A percentile compares a stretch with the other conserved stretches of the same genome.
These are phyloP conservation scores for Ctenoplectra terminalis DNA, from an alignment of 1,140 invertebrate genomes.

Conservation along the genomic window DNA sequence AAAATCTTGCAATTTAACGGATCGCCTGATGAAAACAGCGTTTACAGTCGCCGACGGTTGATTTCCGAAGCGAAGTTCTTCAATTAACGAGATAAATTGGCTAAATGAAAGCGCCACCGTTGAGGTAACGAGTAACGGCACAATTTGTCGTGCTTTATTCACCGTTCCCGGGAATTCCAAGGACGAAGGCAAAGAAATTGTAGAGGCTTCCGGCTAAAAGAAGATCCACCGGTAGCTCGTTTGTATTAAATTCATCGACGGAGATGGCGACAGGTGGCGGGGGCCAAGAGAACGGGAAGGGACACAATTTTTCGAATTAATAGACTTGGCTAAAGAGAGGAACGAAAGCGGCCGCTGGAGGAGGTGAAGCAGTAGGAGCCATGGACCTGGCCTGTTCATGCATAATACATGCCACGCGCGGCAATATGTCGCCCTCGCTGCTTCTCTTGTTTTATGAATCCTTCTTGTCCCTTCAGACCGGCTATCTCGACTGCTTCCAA, in stretches of 20 bases:
- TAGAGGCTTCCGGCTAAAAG: not conserved
- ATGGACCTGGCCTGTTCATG: conserved; percentile 68
- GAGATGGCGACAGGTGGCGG: not conserved
- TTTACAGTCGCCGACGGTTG: not conserved
- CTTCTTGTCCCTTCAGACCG: conserved; percentile 61
- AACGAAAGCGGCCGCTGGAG: not conserved
- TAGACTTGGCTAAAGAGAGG: conserved; percentile 68
- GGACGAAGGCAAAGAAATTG: conserved; percentile 3
- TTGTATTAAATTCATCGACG: conserved; percentile 10
- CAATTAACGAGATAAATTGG: conserved; percentile 43
- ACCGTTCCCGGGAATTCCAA: not conserved
- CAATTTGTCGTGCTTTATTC: conserved; percentile 25
- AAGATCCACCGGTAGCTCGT: not conserved
- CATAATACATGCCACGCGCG: conserved; percentile 78
- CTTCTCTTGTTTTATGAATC: conserved; percentile 72
- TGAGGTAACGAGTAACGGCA: conserved; percentile 16
- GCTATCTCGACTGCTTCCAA: conserved; percentile 37
- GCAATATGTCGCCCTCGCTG: conserved; percentile 78
- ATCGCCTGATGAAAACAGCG: conserved; percentile 8
- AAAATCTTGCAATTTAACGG: conserved; percentile 25
- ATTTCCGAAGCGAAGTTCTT: conserved; percentile 17
- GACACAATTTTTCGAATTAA: conserved; percentile 78
- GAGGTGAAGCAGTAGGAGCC: not conserved
- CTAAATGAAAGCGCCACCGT: conserved; percentile 25
- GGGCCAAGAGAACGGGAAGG: not conserved